Evolutionary conservation across 1,140 invertebrate genomes (phyloP).

Genomic region (Pseudomyrmex gracilis): DNA sequence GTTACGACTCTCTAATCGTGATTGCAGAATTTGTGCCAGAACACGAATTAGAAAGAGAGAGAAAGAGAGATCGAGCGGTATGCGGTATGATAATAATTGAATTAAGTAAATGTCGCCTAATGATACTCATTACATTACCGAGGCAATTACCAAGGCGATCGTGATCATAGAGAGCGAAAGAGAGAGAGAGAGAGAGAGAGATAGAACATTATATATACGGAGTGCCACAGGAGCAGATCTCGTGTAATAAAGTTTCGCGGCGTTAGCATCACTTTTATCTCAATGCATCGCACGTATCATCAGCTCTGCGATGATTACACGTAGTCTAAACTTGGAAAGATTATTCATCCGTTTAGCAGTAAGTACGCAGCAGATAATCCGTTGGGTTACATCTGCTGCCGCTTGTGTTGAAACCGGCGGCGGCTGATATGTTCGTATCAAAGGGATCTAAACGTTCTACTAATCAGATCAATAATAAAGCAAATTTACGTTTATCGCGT

Average conservation of each 20-base stretch:
- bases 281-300: conserved; percentile 47
- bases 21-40: conserved; percentile 68
- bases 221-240: conserved; percentile 30
- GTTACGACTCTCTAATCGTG: conserved; percentile 69
- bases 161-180: conserved; percentile 22
- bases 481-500: neutral
- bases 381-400: neutral
- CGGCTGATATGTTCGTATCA: neutral
- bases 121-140: conserved; percentile 72
- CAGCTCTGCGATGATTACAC: conserved; percentile 27
- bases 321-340: conserved; percentile 32
- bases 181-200: neutral
- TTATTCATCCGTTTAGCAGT: conserved; percentile 41
- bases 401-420: neutral
- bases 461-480: conserved; percentile 16
- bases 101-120: conserved; percentile 74
- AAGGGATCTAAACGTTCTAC: conserved; percentile 15
- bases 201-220: conserved; percentile 24
- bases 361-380: conserved; percentile 28
- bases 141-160: conserved; percentile 53
- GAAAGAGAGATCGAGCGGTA: neutral
- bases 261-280: conserved; percentile 53
- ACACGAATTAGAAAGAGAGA: neutral
- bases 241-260: conserved; percentile 44
- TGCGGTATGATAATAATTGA: conserved; percentile 72